These are phyloP conservation scores for Eristalis intricaria DNA, from an alignment of 2,888 invertebrate genomes.

Conservation along the genomic window DNA sequence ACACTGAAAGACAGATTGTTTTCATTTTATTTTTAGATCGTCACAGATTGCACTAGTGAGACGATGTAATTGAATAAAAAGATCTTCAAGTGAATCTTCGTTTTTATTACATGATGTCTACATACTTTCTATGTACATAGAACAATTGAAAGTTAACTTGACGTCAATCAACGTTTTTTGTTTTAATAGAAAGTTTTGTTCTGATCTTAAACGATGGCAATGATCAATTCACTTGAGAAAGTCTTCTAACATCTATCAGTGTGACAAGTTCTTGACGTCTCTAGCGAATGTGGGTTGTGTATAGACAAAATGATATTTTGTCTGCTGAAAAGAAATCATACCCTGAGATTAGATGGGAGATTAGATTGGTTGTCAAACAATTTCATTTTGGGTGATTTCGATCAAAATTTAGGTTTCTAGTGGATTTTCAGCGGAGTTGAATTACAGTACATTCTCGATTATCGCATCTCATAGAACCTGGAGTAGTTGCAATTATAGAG, in stretches of 20 bases:
- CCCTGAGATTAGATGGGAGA: no score
- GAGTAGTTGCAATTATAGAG: no score
- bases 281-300: no score
- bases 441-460: no score
- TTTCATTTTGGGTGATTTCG: no score
- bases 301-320: no score
- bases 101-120: neutral
- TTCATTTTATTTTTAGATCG: conserved; percentile 51
- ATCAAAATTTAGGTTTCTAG: no score
- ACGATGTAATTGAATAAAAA: conserved; percentile 42
- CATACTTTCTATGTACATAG: neutral
- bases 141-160: neutral
- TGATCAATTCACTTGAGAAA: neutral
- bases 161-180: conserved; percentile 38
- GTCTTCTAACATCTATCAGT: neutral
- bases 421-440: no score
- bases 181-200: neutral
- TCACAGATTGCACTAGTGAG: conserved; percentile 41
- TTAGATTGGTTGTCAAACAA: no score
- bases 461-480: no score
- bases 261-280: neutral
- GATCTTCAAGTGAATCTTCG: conserved; percentile 9
- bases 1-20: conserved; percentile 30
- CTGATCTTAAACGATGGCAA: neutral
- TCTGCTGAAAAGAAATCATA: no score